Evolutionary conservation across 2,888 invertebrate genomes (phyloP), one percentile per base, ranked within the genome.

Genomic region (Andricus curvator): DNA sequence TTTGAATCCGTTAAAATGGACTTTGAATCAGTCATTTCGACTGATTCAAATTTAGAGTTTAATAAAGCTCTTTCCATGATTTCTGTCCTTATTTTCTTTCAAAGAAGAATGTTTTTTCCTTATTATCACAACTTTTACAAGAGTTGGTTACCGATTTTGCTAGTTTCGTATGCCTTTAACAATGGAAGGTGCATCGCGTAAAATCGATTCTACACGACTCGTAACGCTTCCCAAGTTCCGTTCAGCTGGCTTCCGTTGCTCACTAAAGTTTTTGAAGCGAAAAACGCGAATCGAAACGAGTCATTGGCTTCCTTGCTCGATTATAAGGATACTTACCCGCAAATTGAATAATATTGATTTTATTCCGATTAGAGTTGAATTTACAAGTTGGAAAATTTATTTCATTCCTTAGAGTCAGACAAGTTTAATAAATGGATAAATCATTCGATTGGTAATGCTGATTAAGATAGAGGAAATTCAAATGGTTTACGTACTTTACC

Each of bases 231-330:
- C 70, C 81, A 67, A 82, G 80, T 83, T 83, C 84, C 84, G 84
- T 80, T 84, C 83, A 83, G 84, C 84, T 83, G 84, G 81, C 83
- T 83, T 84, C 84, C 84, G 80, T 29, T 62, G 25, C 25, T 62
- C 1, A 62, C 25, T 25, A 62, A 62, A 62, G 62, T 74, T 74
- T 74, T 25, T 51, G 70, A 74, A 48, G 20, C 70, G 51, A 74
- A 74, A 56, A 74, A 56, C 29, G 51, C 51, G 51, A 33, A 29
- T 74, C 41, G 11, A 29, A 74, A 48, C 44, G 22, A 68, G 25
- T 68, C 68, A 68, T 51, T 74, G 70, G 56, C 11, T 51, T 74
- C 51, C 29, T 44, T 68, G 15, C 25, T 48, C 68, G 25, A 48
- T 68, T 68, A 44, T 25, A 22, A 48, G 44, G 44, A 25, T 37